Percentiles rank a stretch among this genome's conserved stretches.
phyloP scores from a whole-genome alignment of 2,113 vertebrate species.

The Barnardius zonarius region DNA sequence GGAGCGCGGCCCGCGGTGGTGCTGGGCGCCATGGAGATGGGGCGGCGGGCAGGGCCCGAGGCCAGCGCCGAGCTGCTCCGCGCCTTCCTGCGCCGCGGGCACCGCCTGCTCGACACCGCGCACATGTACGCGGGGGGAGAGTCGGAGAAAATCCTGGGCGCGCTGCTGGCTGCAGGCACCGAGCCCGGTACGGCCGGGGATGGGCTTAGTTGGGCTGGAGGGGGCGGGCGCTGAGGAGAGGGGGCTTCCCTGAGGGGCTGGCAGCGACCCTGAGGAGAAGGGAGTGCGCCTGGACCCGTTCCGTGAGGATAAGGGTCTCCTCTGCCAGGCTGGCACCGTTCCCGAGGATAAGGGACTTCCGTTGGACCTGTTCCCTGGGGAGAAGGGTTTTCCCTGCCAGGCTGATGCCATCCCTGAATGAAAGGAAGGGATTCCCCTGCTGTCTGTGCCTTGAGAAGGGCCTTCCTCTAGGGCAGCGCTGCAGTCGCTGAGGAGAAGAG shows the following conservation, averaged over 20 bases:
- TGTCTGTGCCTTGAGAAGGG: too few relatives aligned
- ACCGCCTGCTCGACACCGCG: constrained; percentile 85
- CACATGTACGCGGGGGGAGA: constrained; percentile 85
- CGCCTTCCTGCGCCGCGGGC: constrained; percentile 76
- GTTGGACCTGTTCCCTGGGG: too few relatives aligned
- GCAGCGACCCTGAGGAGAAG: not conserved
- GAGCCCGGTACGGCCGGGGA: not conserved
- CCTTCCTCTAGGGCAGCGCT: not conserved
- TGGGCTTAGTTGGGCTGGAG: not conserved
- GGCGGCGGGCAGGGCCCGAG: constrained; percentile 77
- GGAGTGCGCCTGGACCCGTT: not conserved
- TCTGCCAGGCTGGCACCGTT: fast-evolving
- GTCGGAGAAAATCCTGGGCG: constrained; percentile 84
- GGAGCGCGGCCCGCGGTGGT: constrained; percentile 68
- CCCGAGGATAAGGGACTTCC: not conserved
- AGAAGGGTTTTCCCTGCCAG: not conserved
- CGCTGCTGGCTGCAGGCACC: constrained; percentile 73
- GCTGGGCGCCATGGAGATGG: constrained; percentile 89
- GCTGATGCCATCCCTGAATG: not conserved
- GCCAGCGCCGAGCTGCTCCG: constrained; percentile 77
- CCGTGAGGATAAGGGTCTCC: not conserved
- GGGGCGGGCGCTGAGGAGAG: not conserved
- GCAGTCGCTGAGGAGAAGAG: not conserved
- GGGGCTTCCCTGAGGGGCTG: not conserved
- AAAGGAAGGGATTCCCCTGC: not conserved